Evolutionary conservation across 2,888 invertebrate species (phyloP).

Genomic region (Lasius fuliginosus): DNA sequence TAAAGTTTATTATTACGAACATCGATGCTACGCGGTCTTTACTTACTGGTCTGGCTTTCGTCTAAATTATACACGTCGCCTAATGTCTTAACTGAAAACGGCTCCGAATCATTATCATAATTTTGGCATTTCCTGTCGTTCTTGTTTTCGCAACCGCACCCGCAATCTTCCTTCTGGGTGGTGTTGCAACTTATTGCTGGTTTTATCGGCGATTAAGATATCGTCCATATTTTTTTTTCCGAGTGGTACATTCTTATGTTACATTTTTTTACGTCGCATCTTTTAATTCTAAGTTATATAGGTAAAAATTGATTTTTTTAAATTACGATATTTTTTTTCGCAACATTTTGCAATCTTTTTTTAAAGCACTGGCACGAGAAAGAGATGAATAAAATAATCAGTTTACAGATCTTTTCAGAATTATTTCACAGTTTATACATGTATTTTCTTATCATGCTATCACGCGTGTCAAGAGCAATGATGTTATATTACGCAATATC

Average conservation of each 20-base stretch:
- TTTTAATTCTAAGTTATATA: conserved; percentile 15
- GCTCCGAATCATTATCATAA: conserved; percentile 85
- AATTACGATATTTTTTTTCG: not conserved
- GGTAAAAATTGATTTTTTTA: not conserved
- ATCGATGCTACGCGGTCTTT: conserved; percentile 78
- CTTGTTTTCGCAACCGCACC: conserved; percentile 77
- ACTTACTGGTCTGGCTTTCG: conserved; percentile 81
- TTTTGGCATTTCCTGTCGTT: conserved; percentile 83
- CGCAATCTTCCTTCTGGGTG: conserved; percentile 84
- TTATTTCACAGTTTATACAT: not conserved
- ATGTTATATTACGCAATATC: not conserved
- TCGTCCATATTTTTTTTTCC: conserved; percentile 52
- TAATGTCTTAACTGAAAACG: conserved; percentile 86
- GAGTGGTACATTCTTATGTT: conserved; percentile 9
- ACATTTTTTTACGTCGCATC: not conserved
- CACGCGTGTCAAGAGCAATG: not conserved
- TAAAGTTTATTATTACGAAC: conserved; percentile 84
- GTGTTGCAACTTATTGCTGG: conserved; percentile 83
- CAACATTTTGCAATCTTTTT: not conserved
- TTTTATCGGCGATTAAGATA: conserved; percentile 85
- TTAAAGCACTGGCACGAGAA: not conserved
- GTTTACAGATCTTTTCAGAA: not conserved
- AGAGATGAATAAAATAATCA: not conserved
- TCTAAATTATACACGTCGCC: conserved; percentile 84
- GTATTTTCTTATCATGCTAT: not conserved